phyloP scores from a whole-genome alignment of 2,113 vertebrate species.

The Saimiri boliviensis region DNA sequence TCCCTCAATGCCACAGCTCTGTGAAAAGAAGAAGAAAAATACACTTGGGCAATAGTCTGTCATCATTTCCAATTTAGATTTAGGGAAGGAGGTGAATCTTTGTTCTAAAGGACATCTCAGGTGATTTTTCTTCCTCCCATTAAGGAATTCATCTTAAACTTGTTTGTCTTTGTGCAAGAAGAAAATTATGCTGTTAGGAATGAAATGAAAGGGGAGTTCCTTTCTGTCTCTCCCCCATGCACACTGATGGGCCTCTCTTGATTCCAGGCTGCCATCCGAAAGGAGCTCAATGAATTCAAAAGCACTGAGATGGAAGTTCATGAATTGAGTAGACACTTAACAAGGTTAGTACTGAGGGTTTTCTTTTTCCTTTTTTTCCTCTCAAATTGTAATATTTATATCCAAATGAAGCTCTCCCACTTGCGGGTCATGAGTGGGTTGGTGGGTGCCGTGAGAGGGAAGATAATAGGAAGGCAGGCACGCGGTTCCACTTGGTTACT shows the following conservation, averaged over 20 bases:
- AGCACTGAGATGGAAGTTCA: conserved; percentile 99
- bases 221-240: conserved; percentile 14
- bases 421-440: not conserved
- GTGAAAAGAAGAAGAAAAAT: no score
- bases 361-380: not conserved
- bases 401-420: not conserved
- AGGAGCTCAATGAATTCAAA: conserved; percentile 99
- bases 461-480: accelerated
- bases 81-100: not conserved
- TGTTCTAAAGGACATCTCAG: not conserved
- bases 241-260: conserved; percentile 69
- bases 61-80: not conserved
- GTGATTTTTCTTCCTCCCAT: conserved; percentile 21
- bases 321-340: conserved; percentile 97
- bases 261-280: conserved; percentile 96
- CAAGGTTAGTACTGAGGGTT: conserved; percentile 87
- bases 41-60: accelerated
- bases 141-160: conserved; percentile 5
- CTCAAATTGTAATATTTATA: not conserved
- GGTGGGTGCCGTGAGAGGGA: accelerated
- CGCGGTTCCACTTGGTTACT: not conserved
- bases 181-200: not conserved
- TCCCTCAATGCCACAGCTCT: not conserved
- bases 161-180: conserved; percentile 20
- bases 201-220: not conserved